Evolutionary conservation across 1,140 invertebrate genomes (phyloP).

Genomic region (Atta cephalotes): DNA sequence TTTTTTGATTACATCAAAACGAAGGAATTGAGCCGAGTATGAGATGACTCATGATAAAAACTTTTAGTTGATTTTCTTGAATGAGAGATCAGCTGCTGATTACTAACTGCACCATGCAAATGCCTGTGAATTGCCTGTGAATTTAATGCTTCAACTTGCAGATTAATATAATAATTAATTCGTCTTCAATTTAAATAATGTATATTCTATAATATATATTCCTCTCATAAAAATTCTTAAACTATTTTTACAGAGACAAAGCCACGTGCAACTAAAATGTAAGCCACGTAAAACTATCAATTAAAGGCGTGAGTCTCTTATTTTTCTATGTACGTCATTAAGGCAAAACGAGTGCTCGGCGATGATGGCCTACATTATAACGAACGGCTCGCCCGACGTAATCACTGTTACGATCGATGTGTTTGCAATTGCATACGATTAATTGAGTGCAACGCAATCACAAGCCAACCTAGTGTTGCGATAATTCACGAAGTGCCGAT

Average conservation of each 20-base stretch:
- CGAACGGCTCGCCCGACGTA: conserved; percentile 15
- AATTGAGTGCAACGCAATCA: conserved; percentile 46
- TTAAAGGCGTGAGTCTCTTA: conserved; percentile 28
- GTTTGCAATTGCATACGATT: conserved; percentile 47
- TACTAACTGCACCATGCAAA: conserved; percentile 70
- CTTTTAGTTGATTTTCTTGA: conserved; percentile 14
- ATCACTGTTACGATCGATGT: conserved; percentile 43
- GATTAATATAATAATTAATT: background rate
- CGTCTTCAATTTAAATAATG: background rate
- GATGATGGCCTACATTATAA: conserved; percentile 40
- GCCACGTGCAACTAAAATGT: conserved; percentile 18
- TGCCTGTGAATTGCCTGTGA: conserved; percentile 52
- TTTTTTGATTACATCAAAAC: background rate
- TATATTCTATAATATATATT: background rate
- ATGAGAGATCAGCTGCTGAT: conserved; percentile 3
- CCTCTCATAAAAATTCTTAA: background rate
- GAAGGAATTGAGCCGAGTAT: conserved; percentile 39
- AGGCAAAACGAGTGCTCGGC: conserved; percentile 11
- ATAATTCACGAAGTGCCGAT: conserved; percentile 37
- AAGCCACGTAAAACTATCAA: background rate
- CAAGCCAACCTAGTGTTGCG: conserved; percentile 37
- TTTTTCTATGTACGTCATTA: conserved; percentile 2
- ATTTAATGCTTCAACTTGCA: conserved; percentile 2
- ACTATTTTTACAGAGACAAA: conserved; percentile 8
- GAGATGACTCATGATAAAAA: conserved; percentile 64